Evolutionary conservation across 1,140 invertebrate genomes (phyloP).

Genomic region (Akabosia matsudoensis): DNA sequence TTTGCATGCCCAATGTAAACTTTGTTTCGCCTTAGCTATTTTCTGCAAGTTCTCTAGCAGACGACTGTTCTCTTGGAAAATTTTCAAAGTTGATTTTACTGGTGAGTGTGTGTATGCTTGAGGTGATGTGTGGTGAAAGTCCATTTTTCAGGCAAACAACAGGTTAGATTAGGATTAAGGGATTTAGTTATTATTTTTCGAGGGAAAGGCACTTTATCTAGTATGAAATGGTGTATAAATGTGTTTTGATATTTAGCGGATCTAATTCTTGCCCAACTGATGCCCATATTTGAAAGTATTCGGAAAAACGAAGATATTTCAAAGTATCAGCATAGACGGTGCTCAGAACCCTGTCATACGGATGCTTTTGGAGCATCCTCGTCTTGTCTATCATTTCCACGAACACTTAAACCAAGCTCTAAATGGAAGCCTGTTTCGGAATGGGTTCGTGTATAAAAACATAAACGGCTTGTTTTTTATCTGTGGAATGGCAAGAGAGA

Average conservation of each 20-base stretch:
- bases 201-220: too few relatives aligned
- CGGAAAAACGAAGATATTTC: constrained; percentile 71
- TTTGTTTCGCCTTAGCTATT: too few relatives aligned
- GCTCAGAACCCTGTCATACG: constrained; percentile 17
- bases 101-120: neutral
- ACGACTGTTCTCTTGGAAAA: too few relatives aligned
- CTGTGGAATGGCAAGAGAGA: too few relatives aligned
- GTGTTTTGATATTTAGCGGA: constrained; percentile 61
- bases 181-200: too few relatives aligned
- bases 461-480: too few relatives aligned
- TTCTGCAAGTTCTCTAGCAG: too few relatives aligned
- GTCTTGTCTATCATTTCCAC: constrained; percentile 26
- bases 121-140: neutral
- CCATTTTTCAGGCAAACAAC: too few relatives aligned
- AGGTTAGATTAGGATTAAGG: too few relatives aligned
- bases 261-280: constrained; percentile 86
- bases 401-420: constrained; percentile 34
- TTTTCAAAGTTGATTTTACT: too few relatives aligned
- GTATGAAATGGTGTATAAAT: too few relatives aligned
- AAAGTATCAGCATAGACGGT: neutral
- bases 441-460: constrained; percentile 44
- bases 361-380: constrained; percentile 8
- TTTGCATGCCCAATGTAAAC: too few relatives aligned
- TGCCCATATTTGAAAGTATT: constrained; percentile 88
- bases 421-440: constrained; percentile 43